Evolutionary conservation across 2,888 invertebrate genomes (phyloP), one percentile per base, ranked within the genome.

Genomic region (Amitus sp.): DNA sequence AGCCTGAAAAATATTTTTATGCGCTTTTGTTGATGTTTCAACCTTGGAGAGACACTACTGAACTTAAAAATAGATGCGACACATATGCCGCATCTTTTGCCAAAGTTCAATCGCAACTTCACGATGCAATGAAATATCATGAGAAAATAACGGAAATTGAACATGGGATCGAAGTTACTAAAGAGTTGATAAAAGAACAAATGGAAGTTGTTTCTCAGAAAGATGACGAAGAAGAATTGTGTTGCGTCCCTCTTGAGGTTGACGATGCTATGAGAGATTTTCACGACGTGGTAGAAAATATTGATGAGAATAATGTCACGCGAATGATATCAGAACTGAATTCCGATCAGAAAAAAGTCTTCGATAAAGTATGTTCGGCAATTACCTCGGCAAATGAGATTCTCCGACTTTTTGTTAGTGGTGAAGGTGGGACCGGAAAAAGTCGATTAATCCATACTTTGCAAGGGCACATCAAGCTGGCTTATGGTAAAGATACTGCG

Each of bases 381-480:
- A 17, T 59, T 9, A 2, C 17, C 12, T 50, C 47, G 4, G 30
- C 6, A 23, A 5, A 3, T 5, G 45, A 61, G 27, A 52, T 64
- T 20, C 37, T 69, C 12, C 37, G 69, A 42, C 45, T 65, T 10
- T 73, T 57, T 61, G 60, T 73, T 0, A 71, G 68, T 66, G 75
- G 74, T 9, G 68, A 64, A 19, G 73, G 74, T 39, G 75, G 73
- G 13, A 74, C 73, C 9, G 77, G 73, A 6, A 75, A 77, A 54
- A 75, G 73, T 60, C 75, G 53, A 66, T 47, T 75, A 34, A 76
- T 74, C 39, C 66, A 75, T 56, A 68, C 61, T 12, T 37, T 76
- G 0, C 64, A 68, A 63, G 37, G 51, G 12, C 74, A 70, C 69
- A 66, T 73, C 15, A 68, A 72, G 51, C 59, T 62, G 23, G 12